Percentiles rank a stretch among this genome's conserved stretches.
Conservation (phyloP, 2,888 invertebrate species). For the Bugulina stolonifera region DNA sequence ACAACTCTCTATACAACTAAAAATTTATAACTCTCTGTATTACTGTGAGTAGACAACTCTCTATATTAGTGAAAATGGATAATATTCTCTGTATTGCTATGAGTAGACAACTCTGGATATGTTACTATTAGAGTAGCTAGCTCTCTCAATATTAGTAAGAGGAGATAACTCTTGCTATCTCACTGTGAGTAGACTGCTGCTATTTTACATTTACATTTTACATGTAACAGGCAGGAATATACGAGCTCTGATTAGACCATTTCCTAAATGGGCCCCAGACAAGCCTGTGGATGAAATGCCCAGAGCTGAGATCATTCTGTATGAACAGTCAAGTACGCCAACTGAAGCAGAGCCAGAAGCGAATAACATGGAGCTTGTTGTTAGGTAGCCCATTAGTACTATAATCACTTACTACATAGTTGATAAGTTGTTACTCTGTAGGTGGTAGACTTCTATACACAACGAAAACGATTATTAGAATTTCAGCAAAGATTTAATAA, state of each 20-base stretch:
- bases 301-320: conserved; percentile 42
- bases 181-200: background rate
- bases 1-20: too few relatives aligned
- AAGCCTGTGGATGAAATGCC: conserved; percentile 35
- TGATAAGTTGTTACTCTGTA: background rate
- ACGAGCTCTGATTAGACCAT: conserved; percentile 31
- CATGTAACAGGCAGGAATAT: background rate
- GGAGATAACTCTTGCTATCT: background rate
- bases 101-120: too few relatives aligned
- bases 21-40: too few relatives aligned
- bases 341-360: background rate
- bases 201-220: background rate
- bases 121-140: too few relatives aligned
- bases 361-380: background rate
- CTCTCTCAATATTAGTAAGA: too few relatives aligned
- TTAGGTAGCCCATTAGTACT: background rate
- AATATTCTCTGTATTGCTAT: too few relatives aligned
- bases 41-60: too few relatives aligned
- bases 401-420: background rate
- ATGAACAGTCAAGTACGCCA: conserved; percentile 32
- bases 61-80: too few relatives aligned
- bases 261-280: conserved; percentile 40
- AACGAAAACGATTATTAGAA: too few relatives aligned
- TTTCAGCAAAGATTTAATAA: too few relatives aligned
- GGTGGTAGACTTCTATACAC: too few relatives aligned